Conservation (phyloP, 2,888 invertebrate species). For the Drosophila atroscutellata region DNA sequence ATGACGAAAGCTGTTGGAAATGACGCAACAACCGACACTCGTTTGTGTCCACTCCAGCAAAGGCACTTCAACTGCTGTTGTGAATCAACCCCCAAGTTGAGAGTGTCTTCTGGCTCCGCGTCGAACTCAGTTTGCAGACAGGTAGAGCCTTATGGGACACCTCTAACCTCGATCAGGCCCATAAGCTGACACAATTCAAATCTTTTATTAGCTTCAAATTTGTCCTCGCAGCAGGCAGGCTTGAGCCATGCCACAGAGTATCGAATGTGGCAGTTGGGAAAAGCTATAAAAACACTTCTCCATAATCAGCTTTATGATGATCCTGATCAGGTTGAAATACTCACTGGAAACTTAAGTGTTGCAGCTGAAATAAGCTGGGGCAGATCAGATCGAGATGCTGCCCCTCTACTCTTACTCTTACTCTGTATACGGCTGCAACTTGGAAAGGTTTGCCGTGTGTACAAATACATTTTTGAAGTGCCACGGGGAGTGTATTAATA, state of each 20-base stretch:
- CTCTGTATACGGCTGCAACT: too few species aligned
- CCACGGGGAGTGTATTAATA: slow-evolving; percentile 23
- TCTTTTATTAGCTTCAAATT: neutral
- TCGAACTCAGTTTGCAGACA: neutral
- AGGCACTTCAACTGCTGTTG: neutral
- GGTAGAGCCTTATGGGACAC: neutral
- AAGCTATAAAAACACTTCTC: neutral
- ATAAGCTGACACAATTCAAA: neutral
- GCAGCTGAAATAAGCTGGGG: neutral
- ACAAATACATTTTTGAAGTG: neutral
- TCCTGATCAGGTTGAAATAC: neutral
- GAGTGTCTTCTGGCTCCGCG: neutral
- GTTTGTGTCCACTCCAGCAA: neutral
- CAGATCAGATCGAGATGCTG: neutral
- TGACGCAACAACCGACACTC: neutral
- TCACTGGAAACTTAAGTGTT: neutral
- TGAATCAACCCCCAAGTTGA: neutral
- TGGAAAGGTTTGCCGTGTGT: neutral
- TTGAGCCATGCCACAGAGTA: neutral
- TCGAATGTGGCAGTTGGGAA: neutral
- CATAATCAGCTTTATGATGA: neutral
- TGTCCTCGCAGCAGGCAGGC: too few species aligned
- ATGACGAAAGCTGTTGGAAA: neutral
- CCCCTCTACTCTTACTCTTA: neutral
- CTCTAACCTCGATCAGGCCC: neutral